Percentiles rank a stretch among this genome's conserved stretches.
Evolutionary conservation across 1,140 invertebrate genomes (phyloP).

Genomic region (Drosophila kepulauana): DNA sequence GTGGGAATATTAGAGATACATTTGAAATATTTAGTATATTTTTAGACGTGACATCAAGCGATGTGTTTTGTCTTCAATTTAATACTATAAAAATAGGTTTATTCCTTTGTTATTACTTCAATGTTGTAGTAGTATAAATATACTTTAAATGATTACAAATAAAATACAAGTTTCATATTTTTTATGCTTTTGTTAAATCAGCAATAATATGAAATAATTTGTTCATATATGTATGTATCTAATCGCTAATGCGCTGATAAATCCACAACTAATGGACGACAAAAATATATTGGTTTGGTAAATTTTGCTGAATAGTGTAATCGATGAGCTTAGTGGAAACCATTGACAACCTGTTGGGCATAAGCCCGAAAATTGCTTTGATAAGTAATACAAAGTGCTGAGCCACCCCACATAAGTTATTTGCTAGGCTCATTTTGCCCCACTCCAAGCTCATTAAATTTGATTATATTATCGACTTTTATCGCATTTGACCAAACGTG

Average conservation of each 20-base stretch:
- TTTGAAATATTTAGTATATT: no score
- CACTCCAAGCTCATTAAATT: slow-evolving; percentile 76
- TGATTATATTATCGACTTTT: slow-evolving; percentile 77
- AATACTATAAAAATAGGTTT: no score
- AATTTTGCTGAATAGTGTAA: slow-evolving; percentile 34
- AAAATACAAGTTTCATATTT: no score
- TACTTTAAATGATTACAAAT: no score
- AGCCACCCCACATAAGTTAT: slow-evolving; percentile 38
- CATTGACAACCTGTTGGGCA: slow-evolving; percentile 72
- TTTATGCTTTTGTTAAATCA: not conserved
- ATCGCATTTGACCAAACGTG: slow-evolving; percentile 73
- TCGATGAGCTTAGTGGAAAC: slow-evolving; percentile 55
- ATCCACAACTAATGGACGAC: not conserved
- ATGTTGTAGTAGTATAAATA: no score
- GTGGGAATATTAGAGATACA: no score
- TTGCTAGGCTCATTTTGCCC: slow-evolving; percentile 18
- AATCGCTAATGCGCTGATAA: not conserved
- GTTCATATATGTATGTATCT: not conserved
- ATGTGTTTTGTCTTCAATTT: no score
- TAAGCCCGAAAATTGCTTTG: slow-evolving; percentile 54
- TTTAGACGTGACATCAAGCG: no score
- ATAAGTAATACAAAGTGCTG: slow-evolving; percentile 40
- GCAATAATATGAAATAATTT: not conserved
- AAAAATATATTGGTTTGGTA: not conserved
- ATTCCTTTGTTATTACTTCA: no score